Base-by-base conservation (phyloP, 2,113 vertebrate species). In the Etia nguti region DNA sequence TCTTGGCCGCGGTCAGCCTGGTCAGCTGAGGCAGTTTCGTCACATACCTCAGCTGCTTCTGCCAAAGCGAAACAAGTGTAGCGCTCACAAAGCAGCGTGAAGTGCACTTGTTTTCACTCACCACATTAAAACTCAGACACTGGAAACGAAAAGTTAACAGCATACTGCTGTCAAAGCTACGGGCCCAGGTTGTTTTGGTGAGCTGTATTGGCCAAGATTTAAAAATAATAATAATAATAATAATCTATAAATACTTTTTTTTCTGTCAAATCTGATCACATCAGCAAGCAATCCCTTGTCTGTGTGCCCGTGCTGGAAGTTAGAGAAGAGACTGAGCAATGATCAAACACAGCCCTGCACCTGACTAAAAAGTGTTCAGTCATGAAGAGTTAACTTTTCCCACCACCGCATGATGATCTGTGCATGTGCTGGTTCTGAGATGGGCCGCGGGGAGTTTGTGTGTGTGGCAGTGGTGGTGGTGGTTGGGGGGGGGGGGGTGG, bases 11-110 rank as follows among this genome's bases (percentile, higher is more conserved):
- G 62, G 31, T 88, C 41, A 88, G 80, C 79, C 60, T 81, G 83
- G 88, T 95, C 93, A 95, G 91, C 92, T 95, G 92, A 94, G 90
- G 91, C 41, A 56, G 60, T 83, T 88, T 86, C 36, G 18, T 80
- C 85, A 81, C 31, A 36, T 75, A 82, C 82, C 77, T 88, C 85
- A 88, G 85, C 41, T 50, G 82, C 89, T 84, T 29, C 2, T 13
- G 80, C 36, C 80, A 89, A 89, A 85, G 43, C 41, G 56, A 86
- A 89, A 79, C 60, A 85, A 90, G 81, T 56, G 29, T 85, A 36
- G 48, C 3, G 22, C 80, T 65, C 10, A 50, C 24, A 56, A 41
- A 38, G 46, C 85, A 62, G 43, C 6, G 5, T 54, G 20, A 82
- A 86, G 86, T 90, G 56, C 84, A 84, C 80, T 83, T 79, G 56